Evolutionary conservation across 2,113 vertebrate genomes (phyloP).

Genomic region (Varanus komodoensis): DNA sequence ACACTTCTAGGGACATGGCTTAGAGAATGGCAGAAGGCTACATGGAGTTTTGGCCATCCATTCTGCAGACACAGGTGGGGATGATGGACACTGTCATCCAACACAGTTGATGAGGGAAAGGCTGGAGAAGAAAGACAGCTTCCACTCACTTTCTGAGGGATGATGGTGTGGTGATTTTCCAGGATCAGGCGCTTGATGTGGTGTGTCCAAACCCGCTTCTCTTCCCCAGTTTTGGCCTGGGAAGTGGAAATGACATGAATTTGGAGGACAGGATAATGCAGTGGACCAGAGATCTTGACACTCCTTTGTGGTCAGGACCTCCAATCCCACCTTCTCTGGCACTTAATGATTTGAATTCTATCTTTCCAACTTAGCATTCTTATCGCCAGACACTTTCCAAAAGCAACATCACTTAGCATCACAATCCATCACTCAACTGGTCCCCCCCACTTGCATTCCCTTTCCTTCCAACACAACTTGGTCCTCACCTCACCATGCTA

Average conservation of each 20-base stretch:
- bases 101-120: no score
- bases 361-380: background rate
- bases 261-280: background rate
- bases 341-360: background rate
- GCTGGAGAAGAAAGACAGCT: background rate
- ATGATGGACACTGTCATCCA: no score
- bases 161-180: constrained; percentile 93
- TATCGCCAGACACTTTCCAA: background rate
- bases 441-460: background rate
- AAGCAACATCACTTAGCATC: no score
- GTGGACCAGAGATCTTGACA: background rate
- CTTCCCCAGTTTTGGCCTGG: constrained; percentile 90
- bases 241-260: background rate
- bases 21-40: background rate
- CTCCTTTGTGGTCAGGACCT: background rate
- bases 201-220: constrained; percentile 93
- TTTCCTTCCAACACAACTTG: background rate
- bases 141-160: constrained; percentile 88
- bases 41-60: background rate
- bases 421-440: background rate
- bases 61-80: background rate
- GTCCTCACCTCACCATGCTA: background rate
- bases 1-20: background rate
- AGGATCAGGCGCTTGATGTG: constrained; percentile 96
- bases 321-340: background rate